Percentiles rank a stretch among this genome's conserved stretches.
phyloP scores from a whole-genome alignment of 2,113 vertebrate genomes.

The Erpornis zantholeuca region DNA sequence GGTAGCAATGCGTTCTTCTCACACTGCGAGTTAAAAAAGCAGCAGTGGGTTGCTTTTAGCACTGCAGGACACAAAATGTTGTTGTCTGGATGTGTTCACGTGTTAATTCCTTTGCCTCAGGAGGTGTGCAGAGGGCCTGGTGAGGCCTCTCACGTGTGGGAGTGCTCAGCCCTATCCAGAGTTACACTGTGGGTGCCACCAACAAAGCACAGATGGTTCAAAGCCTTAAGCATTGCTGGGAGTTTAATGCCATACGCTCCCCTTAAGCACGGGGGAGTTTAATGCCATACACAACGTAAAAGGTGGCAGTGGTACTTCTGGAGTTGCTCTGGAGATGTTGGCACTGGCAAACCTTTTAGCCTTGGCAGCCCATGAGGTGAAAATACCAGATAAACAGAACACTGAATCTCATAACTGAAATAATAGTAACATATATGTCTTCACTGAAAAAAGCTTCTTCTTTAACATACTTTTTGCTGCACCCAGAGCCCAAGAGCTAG shows the following conservation, averaged over 20 bases:
- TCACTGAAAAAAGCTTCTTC: neutral
- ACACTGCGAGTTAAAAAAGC: neutral
- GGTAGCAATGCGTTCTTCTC: neutral
- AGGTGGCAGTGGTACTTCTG: neutral
- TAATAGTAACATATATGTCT: neutral
- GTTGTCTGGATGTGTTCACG: neutral
- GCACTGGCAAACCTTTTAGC: neutral
- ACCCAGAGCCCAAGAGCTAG: conserved; percentile 87
- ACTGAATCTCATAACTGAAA: neutral
- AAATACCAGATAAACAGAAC: neutral
- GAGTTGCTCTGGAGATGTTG: neutral
- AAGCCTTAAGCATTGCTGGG: neutral
- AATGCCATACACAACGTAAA: neutral
- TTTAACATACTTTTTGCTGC: neutral
- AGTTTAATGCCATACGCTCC: neutral
- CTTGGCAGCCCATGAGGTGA: neutral
- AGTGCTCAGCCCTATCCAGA: neutral
- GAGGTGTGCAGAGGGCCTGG: neutral
- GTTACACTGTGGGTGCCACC: neutral
- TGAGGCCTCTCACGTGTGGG: neutral
- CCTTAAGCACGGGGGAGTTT: neutral
- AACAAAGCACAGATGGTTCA: neutral
- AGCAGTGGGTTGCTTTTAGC: neutral
- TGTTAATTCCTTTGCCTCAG: neutral
- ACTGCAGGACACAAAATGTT: neutral